Evolutionary conservation across 1,140 invertebrate species (phyloP).

Genomic region (Homalodisca vitripennis): DNA sequence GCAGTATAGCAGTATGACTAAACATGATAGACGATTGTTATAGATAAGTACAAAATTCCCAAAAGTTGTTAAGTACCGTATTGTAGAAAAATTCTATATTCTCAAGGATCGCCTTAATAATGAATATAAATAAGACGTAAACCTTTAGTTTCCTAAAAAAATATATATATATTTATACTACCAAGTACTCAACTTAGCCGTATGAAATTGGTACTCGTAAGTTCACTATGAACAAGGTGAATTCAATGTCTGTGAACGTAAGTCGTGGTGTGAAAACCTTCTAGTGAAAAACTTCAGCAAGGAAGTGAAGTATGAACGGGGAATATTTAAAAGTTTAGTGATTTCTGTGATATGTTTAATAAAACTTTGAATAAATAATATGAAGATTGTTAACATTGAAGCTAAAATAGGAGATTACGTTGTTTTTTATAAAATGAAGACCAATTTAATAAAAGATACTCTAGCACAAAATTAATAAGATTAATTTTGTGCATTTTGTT

Average conservation of each 20-base stretch:
- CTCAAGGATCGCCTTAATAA: constrained; percentile 15
- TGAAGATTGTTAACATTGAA: constrained; percentile 2
- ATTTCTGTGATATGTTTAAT: constrained; percentile 31
- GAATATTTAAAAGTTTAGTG: constrained; percentile 2
- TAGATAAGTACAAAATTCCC: too few species aligned
- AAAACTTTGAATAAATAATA: constrained; percentile 14
- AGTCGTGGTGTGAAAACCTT: too few species aligned
- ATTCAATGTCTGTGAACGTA: too few species aligned
- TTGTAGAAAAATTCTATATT: background rate
- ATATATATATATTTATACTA: constrained; percentile 1
- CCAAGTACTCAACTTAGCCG: constrained; percentile 1
- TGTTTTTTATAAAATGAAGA: constrained; percentile 17
- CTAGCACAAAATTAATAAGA: constrained; percentile 6
- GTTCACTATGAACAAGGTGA: too few species aligned
- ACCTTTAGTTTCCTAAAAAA: constrained; percentile 8
- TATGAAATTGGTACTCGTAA: background rate
- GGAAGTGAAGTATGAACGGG: too few species aligned
- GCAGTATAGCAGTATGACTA: too few species aligned
- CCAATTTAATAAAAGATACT: constrained; percentile 27
- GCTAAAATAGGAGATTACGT: constrained; percentile 17
- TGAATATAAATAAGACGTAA: background rate
- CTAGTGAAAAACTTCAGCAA: too few species aligned
- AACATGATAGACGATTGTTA: too few species aligned
- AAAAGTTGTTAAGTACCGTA: too few species aligned
- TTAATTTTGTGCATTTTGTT: constrained; percentile 19